A percentile compares a stretch with the other conserved stretches of the same genome.
phyloP scores from a whole-genome alignment of 2,113 vertebrate genomes.

The Clarias magur region DNA sequence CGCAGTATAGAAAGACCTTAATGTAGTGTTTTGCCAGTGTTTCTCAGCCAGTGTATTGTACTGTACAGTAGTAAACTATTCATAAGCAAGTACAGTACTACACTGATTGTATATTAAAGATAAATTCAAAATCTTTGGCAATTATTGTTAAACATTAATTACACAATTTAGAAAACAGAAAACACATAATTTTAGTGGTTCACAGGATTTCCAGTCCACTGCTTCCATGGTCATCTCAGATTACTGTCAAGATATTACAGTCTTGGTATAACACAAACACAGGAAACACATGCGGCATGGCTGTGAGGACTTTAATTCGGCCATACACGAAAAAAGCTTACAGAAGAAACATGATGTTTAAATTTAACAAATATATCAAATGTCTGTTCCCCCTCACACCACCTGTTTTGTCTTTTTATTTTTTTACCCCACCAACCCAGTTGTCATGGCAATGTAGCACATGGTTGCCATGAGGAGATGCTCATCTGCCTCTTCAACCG shows the following conservation, averaged over 20 bases:
- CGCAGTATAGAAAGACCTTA: neutral
- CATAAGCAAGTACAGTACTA: neutral
- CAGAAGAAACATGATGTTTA: constrained; percentile 6
- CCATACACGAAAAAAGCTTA: neutral
- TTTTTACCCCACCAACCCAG: constrained; percentile 61
- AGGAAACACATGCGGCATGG: neutral
- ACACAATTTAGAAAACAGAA: neutral
- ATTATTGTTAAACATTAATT: neutral
- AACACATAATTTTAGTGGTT: neutral
- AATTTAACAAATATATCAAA: constrained; percentile 38
- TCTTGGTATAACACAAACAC: neutral
- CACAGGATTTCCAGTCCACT: neutral
- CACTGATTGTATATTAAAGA: neutral
- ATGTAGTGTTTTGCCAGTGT: neutral
- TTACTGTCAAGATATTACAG: neutral
- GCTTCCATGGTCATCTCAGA: neutral
- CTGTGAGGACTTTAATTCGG: neutral
- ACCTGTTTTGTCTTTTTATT: constrained; percentile 54
- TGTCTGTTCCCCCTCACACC: constrained; percentile 51
- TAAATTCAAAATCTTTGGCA: neutral
- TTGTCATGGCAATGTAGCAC: constrained; percentile 77
- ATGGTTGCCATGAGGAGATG: constrained; percentile 76
- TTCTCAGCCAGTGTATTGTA: neutral
- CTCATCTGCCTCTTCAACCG: constrained; percentile 58
- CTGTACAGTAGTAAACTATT: neutral